Evolutionary conservation across 53 echinoderm and acorn worm genomes (phyloP), one percentile per base, ranked within the genome.

Genomic region (Echinometra lucunter): DNA sequence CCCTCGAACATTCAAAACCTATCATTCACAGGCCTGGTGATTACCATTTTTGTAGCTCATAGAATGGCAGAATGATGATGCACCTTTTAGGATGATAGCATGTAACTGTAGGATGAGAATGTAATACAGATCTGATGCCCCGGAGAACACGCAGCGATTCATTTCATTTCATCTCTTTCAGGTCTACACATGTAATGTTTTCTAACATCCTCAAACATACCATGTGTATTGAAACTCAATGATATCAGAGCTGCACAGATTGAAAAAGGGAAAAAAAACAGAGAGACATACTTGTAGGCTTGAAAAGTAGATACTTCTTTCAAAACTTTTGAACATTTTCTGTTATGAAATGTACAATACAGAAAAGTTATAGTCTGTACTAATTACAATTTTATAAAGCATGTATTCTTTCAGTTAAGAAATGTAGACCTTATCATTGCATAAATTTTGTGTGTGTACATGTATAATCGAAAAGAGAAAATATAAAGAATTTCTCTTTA

Each of bases 91-190:
- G 47, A 91, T 91, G 91, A 91, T 91, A 42, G 45, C 17, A 25
- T 91, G 91, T 91, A 91, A 91, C 69, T 6, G 91, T 40, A 91
- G 91, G 69, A 91, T 91, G 91, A 12, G 67, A 13, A 70, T 45
- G 91, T 70, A 91, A 44, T 72, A 66, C 30, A 44, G 67, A 66
- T 67, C 69, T 70, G 9, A 11, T 27, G 91, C 91, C 91, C 30
- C 45, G 10, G 91, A 91, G 69, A 44, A 91, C 44, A 91, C 45
- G 9, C 91, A 60, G 45, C 7, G 40, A 66, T 91, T 45, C 45
- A 70, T 91, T 91, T 63, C 91, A 91, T 67, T 91, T 91, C 91
- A 91, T 91, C 69, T 63, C 27, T 69, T 42, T 17, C 91, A 27
- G 44, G 4, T 32, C 67, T 38, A 38, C 91, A n/a, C n/a, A 66